Evolutionary conservation across 2,888 invertebrate species (phyloP).

Genomic region (Sminthurides aquaticus): DNA sequence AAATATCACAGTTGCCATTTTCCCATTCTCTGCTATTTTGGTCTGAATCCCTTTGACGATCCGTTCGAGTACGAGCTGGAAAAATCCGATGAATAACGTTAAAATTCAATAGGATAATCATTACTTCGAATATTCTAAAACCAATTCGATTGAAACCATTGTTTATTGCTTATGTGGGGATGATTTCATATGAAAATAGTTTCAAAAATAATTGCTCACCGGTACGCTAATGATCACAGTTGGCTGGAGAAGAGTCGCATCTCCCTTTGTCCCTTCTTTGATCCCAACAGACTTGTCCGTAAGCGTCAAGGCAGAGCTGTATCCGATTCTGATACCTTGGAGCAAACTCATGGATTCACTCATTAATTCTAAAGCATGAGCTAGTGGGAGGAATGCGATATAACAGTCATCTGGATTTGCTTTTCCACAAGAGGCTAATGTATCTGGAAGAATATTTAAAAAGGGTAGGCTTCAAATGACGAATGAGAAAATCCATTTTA

Average conservation of each 20-base stretch:
- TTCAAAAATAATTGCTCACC: constrained; percentile 52
- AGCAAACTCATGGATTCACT: constrained; percentile 39
- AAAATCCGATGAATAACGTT: neutral
- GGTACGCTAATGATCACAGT: constrained; percentile 95
- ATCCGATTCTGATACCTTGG: constrained; percentile 55
- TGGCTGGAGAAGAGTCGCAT: constrained; percentile 81
- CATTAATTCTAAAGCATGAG: constrained; percentile 91
- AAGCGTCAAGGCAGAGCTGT: constrained; percentile 90
- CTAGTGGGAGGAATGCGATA: constrained; percentile 91
- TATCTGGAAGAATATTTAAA: constrained; percentile 7
- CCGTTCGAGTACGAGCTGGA: constrained; percentile 86
- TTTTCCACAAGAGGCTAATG: constrained; percentile 25
- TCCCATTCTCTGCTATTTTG: constrained; percentile 75
- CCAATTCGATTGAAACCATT: too few species aligned
- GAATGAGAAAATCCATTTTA: too few species aligned
- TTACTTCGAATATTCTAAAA: too few species aligned
- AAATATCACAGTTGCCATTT: constrained; percentile 74
- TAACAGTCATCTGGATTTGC: constrained; percentile 59
- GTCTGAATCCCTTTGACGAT: constrained; percentile 95
- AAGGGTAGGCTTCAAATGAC: too few species aligned
- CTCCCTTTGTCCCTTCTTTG: constrained; percentile 88
- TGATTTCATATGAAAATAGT: too few species aligned
- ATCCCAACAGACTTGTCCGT: constrained; percentile 90
- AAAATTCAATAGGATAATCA: neutral
- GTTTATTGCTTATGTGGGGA: too few species aligned